A percentile compares a stretch with the other conserved stretches of the same genome.
These are phyloP conservation scores for Calephelis perditalis DNA, from an alignment of 2,888 invertebrate species.

Conservation along the genomic window DNA sequence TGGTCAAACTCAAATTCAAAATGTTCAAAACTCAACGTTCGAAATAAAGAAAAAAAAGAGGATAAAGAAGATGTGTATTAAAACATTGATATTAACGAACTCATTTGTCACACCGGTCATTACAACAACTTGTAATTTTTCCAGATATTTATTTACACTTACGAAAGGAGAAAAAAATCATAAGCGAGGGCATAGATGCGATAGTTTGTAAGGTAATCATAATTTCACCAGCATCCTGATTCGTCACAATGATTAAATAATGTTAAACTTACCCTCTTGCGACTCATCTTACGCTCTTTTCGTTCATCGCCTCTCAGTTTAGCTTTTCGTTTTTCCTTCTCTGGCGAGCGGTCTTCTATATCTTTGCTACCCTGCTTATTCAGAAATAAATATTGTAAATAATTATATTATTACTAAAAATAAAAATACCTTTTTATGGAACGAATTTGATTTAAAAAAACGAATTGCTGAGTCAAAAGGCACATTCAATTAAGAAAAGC, in stretches of 20 bases:
- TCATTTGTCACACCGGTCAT: too few species aligned
- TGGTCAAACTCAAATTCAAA: too few species aligned
- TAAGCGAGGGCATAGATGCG: too few species aligned
- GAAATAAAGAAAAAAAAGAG: too few species aligned
- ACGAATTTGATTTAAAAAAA: slow-evolving; percentile 6
- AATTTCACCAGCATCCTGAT: background rate
- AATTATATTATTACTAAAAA: slow-evolving; percentile 15
- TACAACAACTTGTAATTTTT: too few species aligned
- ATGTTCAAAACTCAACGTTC: too few species aligned
- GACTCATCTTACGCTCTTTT: slow-evolving; percentile 88
- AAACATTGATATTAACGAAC: too few species aligned
- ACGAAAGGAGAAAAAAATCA: too few species aligned
- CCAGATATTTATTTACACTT: too few species aligned
- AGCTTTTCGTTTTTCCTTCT: slow-evolving; percentile 87
- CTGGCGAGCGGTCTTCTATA: slow-evolving; percentile 79
- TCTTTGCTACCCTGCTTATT: slow-evolving; percentile 75
- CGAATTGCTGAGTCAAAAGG: slow-evolving; percentile 45
- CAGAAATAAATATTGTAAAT: slow-evolving; percentile 42
- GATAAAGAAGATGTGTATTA: too few species aligned
- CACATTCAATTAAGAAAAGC: slow-evolving; percentile 48
- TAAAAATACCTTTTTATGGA: background rate
- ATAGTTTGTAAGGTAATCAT: background rate
- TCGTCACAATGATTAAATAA: background rate
- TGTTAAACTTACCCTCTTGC: slow-evolving; percentile 82
- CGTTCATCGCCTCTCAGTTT: slow-evolving; percentile 75